Conservation (phyloP, 2,888 invertebrate genomes). For the Cactoblastis cactorum region DNA sequence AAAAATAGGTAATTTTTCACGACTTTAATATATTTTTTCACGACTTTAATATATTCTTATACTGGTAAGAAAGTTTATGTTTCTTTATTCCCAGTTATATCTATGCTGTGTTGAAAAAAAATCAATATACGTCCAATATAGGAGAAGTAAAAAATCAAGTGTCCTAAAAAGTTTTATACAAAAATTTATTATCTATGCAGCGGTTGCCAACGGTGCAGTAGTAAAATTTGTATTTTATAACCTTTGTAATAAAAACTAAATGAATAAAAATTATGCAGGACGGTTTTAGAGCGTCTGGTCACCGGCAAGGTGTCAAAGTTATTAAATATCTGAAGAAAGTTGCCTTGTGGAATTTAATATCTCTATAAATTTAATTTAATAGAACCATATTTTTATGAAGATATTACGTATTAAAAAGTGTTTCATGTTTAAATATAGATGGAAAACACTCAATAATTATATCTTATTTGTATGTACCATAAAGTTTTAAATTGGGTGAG, state of each 20-base stretch:
- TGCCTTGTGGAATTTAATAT: conserved; percentile 1
- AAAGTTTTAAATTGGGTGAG: too few relatives aligned
- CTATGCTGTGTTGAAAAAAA: too few relatives aligned
- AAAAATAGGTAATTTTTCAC: too few relatives aligned
- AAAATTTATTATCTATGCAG: not conserved
- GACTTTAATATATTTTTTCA: too few relatives aligned
- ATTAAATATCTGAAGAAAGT: not conserved
- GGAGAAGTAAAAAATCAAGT: not conserved
- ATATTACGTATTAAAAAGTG: not conserved
- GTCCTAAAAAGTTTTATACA: not conserved
- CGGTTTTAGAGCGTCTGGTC: conserved; percentile 15
- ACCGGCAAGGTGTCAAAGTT: not conserved
- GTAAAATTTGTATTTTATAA: conserved; percentile 22
- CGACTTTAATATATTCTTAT: too few relatives aligned
- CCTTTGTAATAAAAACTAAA: conserved; percentile 21
- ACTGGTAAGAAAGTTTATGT: too few relatives aligned
- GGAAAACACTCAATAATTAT: not conserved
- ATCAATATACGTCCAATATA: too few relatives aligned
- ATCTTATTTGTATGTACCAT: too few relatives aligned
- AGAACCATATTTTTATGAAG: not conserved
- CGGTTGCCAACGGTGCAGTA: conserved; percentile 6
- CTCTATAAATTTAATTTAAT: conserved; percentile 5
- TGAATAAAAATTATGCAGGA: conserved; percentile 19
- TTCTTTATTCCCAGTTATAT: too few relatives aligned
- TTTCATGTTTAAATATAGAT: not conserved